Conservation (phyloP, 1,140 invertebrate genomes). For the Anastrepha obliqua region DNA sequence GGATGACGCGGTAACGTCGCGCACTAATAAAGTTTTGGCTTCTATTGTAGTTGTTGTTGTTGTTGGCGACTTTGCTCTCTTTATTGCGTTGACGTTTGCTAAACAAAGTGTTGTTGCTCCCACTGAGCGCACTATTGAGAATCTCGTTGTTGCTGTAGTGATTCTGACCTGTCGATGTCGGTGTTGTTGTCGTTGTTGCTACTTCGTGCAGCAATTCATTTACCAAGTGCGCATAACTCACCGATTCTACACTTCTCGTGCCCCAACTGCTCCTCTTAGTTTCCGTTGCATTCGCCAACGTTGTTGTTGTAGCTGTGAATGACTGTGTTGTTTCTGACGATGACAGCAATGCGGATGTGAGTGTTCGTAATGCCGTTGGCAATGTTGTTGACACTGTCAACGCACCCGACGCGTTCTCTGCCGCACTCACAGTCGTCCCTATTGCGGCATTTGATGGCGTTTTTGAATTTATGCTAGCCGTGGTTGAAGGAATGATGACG, state of each 20-base stretch:
- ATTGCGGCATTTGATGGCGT: background rate
- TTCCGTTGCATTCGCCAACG: background rate
- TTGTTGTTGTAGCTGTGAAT: background rate
- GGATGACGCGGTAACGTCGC: slow-evolving; percentile 27
- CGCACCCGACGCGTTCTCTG: background rate
- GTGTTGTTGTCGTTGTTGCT: background rate
- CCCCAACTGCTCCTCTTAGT: background rate
- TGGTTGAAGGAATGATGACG: slow-evolving; percentile 39
- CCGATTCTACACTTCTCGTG: background rate
- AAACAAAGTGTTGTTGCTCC: background rate
- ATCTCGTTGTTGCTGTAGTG: background rate
- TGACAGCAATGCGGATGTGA: slow-evolving; percentile 30
- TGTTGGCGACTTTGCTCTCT: slow-evolving; percentile 31
- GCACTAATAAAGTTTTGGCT: background rate
- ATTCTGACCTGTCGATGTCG: background rate
- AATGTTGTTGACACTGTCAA: slow-evolving; percentile 47
- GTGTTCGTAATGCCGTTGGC: slow-evolving; percentile 7
- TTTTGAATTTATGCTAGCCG: slow-evolving; percentile 11
- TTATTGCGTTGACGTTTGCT: background rate
- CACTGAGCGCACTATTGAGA: background rate
- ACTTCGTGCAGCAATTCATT: slow-evolving; percentile 7
- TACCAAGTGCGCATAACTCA: slow-evolving; percentile 6
- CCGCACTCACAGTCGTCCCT: background rate
- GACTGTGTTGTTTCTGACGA: background rate
- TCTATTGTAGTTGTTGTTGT: slow-evolving; percentile 58